Evolutionary conservation across 2,797 vertebrate genomes (phyloP).

Genomic region (Craterocephalus amniculus): DNA sequence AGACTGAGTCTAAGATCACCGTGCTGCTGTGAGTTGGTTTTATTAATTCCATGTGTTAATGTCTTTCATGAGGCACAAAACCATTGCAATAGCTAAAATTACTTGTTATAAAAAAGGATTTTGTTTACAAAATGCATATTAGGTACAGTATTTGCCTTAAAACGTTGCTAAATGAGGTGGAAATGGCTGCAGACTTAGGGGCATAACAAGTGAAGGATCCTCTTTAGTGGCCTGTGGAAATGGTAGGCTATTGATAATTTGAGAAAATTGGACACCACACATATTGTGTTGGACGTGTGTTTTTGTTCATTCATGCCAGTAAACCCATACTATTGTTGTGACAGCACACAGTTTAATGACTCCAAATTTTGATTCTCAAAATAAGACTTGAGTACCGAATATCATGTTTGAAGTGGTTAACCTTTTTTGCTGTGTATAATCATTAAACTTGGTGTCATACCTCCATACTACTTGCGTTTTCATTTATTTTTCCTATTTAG

Average conservation of each 20-base stretch:
- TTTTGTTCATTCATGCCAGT: constrained; percentile 19
- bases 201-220: constrained; percentile 9
- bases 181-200: constrained; percentile 13
- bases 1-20: background rate
- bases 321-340: constrained; percentile 30
- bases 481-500: constrained; percentile 8
- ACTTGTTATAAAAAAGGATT: constrained; percentile 24
- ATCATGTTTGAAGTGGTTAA: constrained; percentile 63
- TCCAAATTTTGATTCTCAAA: constrained; percentile 29
- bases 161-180: background rate
- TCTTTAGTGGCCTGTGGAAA: constrained; percentile 8
- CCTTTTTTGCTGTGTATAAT: constrained; percentile 61
- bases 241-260: constrained; percentile 10
- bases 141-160: constrained; percentile 38
- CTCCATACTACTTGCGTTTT: constrained; percentile 14
- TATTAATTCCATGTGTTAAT: constrained; percentile 34
- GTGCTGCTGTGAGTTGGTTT: constrained; percentile 23
- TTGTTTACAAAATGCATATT: constrained; percentile 45
- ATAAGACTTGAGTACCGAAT: constrained; percentile 33
- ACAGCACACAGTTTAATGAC: constrained; percentile 25
- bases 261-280: constrained; percentile 15
- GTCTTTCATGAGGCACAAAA: constrained; percentile 21
- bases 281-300: constrained; percentile 15
- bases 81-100: constrained; percentile 8
- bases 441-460: constrained; percentile 58